A percentile compares a stretch with the other conserved stretches of the same genome.
These are phyloP conservation scores for Onychomys leucogaster DNA, from an alignment of 2,797 vertebrate genomes.

Conservation along the genomic window DNA sequence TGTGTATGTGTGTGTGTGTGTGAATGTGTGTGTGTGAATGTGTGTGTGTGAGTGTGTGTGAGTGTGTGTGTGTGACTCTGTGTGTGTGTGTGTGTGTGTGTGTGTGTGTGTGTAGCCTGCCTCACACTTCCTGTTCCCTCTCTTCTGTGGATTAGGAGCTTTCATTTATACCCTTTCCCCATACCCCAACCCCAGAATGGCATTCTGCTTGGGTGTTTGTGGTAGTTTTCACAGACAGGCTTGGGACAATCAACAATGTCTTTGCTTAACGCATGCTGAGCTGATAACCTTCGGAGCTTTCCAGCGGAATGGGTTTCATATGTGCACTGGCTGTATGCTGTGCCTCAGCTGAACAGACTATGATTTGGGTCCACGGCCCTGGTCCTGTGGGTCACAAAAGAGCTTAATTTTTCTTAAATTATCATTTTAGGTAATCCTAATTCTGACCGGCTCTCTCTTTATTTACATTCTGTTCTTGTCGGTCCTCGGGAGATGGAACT, in stretches of 20 bases:
- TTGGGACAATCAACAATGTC: slow-evolving; percentile 35
- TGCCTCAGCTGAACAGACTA: background rate
- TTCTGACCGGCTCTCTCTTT: background rate
- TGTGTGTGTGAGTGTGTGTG: background rate
- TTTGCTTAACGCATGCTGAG: background rate
- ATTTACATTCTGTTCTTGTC: background rate
- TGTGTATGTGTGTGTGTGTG: background rate
- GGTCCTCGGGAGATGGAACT: background rate
- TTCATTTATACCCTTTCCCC: slow-evolving; percentile 15
- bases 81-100: too few relatives aligned
- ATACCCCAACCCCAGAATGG: background rate
- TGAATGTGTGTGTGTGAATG: too few relatives aligned
- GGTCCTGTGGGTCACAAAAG: slow-evolving; percentile 6
- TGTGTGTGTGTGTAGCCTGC: background rate
- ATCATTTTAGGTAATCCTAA: slow-evolving; percentile 12
- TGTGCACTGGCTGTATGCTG: slow-evolving; percentile 30
- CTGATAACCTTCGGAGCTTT: slow-evolving; percentile 37
- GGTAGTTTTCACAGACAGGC: slow-evolving; percentile 21
- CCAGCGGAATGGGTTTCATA: slow-evolving; percentile 68
- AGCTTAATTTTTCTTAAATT: background rate
- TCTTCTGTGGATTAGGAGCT: background rate
- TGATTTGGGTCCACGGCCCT: background rate
- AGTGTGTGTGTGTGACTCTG: too few relatives aligned
- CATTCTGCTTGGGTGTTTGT: slow-evolving; percentile 30
- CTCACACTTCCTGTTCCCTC: background rate